phyloP scores from a whole-genome alignment of 2,113 vertebrate species.

The Apistogramma diplotaenia region DNA sequence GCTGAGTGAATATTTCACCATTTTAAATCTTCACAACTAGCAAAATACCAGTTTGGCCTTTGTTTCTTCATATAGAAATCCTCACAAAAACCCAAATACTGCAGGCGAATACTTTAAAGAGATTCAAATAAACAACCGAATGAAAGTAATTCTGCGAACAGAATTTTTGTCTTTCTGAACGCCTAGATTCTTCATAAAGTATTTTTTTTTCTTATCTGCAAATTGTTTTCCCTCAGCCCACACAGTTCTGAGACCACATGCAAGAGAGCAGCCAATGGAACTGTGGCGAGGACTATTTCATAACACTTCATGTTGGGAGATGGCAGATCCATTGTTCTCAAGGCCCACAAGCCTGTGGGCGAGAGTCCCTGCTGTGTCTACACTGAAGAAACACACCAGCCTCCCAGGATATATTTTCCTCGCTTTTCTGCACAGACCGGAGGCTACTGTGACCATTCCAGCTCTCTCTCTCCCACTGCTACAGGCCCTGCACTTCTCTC shows the following conservation, averaged over 20 bases:
- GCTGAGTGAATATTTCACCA: not conserved
- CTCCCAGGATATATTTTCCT: slow-evolving; percentile 55
- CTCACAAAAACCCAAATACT: not conserved
- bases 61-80: not conserved
- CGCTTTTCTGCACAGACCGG: slow-evolving; percentile 40
- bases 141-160: not conserved
- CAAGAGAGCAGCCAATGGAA: slow-evolving; percentile 62
- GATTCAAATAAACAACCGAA: not conserved
- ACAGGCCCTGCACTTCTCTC: slow-evolving; percentile 35
- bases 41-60: not conserved
- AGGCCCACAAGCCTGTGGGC: slow-evolving; percentile 64
- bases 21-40: not conserved
- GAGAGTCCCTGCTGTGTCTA: slow-evolving; percentile 63
- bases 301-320: slow-evolving; percentile 64
- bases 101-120: not conserved
- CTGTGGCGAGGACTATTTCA: slow-evolving; percentile 63
- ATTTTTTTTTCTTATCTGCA: slow-evolving; percentile 47
- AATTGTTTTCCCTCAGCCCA: slow-evolving; percentile 43
- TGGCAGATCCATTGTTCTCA: slow-evolving; percentile 71
- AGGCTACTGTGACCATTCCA: slow-evolving; percentile 50
- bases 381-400: slow-evolving; percentile 56
- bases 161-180: slow-evolving; percentile 19
- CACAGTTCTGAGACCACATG: slow-evolving; percentile 55
- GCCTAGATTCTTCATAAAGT: slow-evolving; percentile 30
- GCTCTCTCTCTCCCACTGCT: slow-evolving; percentile 32